Percentiles rank a stretch among this genome's conserved stretches.
These are phyloP conservation scores for Phenganax stokvisi DNA, from an alignment of 92 coral and sea anemone genomes.

Conservation along the genomic window DNA sequence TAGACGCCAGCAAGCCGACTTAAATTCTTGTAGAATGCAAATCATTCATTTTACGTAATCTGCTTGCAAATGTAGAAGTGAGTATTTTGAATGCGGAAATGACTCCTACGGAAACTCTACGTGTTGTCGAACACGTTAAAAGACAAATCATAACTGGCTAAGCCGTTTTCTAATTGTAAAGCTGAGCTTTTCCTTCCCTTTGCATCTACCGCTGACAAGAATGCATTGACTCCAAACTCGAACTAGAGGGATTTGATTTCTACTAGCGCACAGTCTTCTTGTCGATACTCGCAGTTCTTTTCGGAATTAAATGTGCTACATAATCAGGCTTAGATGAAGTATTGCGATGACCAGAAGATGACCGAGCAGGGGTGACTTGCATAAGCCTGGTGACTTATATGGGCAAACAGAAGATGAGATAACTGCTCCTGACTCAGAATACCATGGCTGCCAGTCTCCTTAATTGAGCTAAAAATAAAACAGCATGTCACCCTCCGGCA, in stretches of 20 bases:
- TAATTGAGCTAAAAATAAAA: slow-evolving; percentile 28
- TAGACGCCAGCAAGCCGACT: too few relatives aligned
- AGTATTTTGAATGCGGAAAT: too few relatives aligned
- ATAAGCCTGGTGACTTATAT: slow-evolving; percentile 45
- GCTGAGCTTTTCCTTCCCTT: neutral
- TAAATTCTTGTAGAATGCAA: too few relatives aligned
- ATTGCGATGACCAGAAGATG: slow-evolving; percentile 40
- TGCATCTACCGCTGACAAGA: slow-evolving; percentile 15
- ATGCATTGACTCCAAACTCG: neutral
- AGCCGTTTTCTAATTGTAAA: neutral
- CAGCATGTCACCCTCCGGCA: neutral
- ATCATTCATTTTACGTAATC: too few relatives aligned
- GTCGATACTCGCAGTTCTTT: slow-evolving; percentile 25
- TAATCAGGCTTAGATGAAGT: slow-evolving; percentile 43
- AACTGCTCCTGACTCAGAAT: slow-evolving; percentile 36
- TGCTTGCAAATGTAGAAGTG: too few relatives aligned
- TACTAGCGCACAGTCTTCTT: neutral
- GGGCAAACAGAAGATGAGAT: slow-evolving; percentile 53
- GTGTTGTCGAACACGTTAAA: neutral
- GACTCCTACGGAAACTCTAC: neutral
- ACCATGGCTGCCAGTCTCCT: slow-evolving; percentile 48
- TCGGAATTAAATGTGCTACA: slow-evolving; percentile 35
- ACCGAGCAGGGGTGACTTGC: slow-evolving; percentile 27
- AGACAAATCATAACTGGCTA: too few relatives aligned
- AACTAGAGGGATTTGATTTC: neutral